Conservation (phyloP, 2,888 invertebrate genomes). For the Beris morrisii region DNA sequence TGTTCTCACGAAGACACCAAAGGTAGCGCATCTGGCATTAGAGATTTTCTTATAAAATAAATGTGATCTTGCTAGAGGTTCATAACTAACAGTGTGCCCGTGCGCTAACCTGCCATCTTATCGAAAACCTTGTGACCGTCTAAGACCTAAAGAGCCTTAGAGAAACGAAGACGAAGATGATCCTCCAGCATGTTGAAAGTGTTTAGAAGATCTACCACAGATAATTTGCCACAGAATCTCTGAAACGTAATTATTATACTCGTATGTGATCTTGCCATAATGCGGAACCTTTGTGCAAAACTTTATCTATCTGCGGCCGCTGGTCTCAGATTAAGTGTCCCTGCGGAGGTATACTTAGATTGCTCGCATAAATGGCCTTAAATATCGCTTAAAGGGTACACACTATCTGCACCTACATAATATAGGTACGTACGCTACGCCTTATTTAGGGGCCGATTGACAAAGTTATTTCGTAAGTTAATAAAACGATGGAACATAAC, state of each 20-base stretch:
- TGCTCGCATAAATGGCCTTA: no score
- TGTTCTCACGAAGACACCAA: no score
- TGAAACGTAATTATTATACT: conserved; percentile 29
- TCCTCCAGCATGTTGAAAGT: conserved; percentile 20
- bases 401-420: no score
- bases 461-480: conserved; percentile 21
- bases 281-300: conserved; percentile 33
- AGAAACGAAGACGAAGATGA: no score
- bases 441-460: conserved; percentile 6
- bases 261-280: conserved; percentile 6
- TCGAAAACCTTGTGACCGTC: conserved; percentile 19
- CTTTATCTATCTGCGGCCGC: conserved; percentile 20
- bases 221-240: conserved; percentile 27
- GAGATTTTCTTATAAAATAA: no score
- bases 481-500: conserved; percentile 27
- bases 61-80: no score
- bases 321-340: conserved; percentile 3
- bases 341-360: conserved; percentile 2
- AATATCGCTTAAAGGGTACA: no score
- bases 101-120: conserved; percentile 18
- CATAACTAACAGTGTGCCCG: no score
- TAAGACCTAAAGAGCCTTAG: conserved; percentile 5
- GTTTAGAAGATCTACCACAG: conserved; percentile 34
- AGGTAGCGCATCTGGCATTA: no score
- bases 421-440: no score